phyloP scores from a whole-genome alignment of 2,797 vertebrate species.

The Furcifer pardalis region DNA sequence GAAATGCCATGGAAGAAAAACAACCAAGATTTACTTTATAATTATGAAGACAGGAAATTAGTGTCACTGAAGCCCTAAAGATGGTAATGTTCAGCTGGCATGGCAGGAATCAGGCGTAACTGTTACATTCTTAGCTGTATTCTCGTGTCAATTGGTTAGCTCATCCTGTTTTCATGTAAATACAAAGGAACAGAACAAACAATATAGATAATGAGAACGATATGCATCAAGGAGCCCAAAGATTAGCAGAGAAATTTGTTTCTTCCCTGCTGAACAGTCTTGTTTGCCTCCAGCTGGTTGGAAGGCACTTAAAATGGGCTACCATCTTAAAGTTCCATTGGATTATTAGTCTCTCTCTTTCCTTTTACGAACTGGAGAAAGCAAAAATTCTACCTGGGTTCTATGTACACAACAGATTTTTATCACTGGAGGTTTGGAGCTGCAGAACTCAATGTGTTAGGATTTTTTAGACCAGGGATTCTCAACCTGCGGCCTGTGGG shows the following conservation, averaged over 20 bases:
- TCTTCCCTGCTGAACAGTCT: not conserved
- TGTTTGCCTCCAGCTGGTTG: not conserved
- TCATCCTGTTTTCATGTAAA: constrained; percentile 12
- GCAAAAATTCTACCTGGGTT: not conserved
- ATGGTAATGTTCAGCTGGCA: constrained; percentile 18
- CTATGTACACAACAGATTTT: not conserved
- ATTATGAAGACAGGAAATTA: constrained; percentile 9
- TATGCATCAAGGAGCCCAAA: not conserved
- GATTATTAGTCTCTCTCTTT: not conserved
- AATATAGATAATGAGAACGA: not conserved
- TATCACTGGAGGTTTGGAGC: not conserved
- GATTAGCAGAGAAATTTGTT: not conserved
- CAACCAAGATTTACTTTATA: constrained; percentile 21
- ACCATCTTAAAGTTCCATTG: not conserved
- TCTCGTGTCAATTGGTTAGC: not conserved
- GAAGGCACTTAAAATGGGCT: not conserved
- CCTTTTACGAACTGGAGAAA: not conserved
- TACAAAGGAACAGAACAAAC: constrained; percentile 10
- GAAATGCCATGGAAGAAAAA: not conserved
- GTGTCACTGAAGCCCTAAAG: constrained; percentile 15
- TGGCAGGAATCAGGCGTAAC: not conserved
- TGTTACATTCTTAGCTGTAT: not conserved
- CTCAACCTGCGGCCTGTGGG: too few relatives aligned
- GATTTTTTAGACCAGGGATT: not conserved
- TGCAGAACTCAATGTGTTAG: not conserved